Base-by-base conservation (phyloP, 2,888 invertebrate genomes). In the Hyppa rectilinea region DNA sequence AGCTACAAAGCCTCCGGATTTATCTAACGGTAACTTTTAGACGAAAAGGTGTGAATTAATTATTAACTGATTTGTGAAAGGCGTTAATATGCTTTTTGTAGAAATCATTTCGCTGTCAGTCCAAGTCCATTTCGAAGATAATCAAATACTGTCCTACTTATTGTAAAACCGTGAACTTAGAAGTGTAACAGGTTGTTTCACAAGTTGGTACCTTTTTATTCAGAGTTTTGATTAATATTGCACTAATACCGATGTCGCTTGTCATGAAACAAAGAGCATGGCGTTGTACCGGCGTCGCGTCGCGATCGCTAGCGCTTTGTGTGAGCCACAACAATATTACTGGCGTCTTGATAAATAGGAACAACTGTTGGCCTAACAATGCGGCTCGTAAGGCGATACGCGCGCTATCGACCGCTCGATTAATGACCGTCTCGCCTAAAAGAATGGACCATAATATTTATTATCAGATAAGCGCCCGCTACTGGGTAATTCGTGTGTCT, bases 371-470 rank as follows among this genome's bases (percentile, higher is more conserved):
- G 89, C 85, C 91, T 91, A 94, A 96, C 95, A 95, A 96, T 95
- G 92, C 92, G 87, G 89, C 89, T 90, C 91, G 95, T 95, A 95
- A 95, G 93, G 90, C 93, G 95, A 96, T 95, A 95, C 93, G 92
- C 87, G 89, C 92, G 90, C 92, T 93, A 96, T 96, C 95, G 93
- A 93, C 92, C 92, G 82, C 89, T 93, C 93, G 94, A 95, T 96
- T 95, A 95, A 96, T 96, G 95, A 94, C 94, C 90, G 92, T 90
- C 94, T 92, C 94, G 92, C 93, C 94, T 94, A 95, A 96, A 96
- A 96, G 95, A 96, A 96, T 95, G 94, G 94, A 91, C 93, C 90
- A 93, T 93, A 95, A 95, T 95, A 95, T 96, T 95, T 95, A 95
- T 95, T 95, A 96, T 96, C 95, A 93, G 96, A 96, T 96, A 95